A percentile compares a stretch with the other conserved stretches of the same genome.
Conservation (phyloP, 1,140 invertebrate genomes). For the Leptopilina boulardi region DNA sequence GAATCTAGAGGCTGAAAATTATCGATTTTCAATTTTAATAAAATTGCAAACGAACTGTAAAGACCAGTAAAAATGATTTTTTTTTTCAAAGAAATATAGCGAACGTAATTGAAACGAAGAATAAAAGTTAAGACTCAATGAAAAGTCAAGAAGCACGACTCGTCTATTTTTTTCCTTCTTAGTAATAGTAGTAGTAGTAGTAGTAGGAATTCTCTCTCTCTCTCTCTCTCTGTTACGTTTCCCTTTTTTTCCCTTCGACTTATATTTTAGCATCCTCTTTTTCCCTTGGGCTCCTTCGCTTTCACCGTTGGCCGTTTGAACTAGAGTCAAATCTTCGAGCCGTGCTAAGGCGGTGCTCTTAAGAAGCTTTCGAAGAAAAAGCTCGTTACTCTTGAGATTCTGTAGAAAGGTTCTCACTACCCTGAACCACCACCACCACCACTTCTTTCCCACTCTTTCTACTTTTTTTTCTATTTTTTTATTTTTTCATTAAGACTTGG, state of each 20-base stretch:
- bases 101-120: background rate
- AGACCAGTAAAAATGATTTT: background rate
- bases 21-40: conserved; percentile 10
- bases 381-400: conserved; percentile 21
- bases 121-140: conserved; percentile 7
- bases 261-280: conserved; percentile 34
- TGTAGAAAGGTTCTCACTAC: conserved; percentile 14
- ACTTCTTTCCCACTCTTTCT: too few species aligned
- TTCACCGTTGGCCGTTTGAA: conserved; percentile 31
- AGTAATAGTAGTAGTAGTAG: too few species aligned
- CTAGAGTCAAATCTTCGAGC: conserved; percentile 29
- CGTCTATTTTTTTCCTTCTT: background rate
- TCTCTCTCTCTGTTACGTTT: conserved; percentile 2
- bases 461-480: too few species aligned
- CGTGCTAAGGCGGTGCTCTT: conserved; percentile 28
- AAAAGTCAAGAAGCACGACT: conserved; percentile 11
- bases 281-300: conserved; percentile 29
- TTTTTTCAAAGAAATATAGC: background rate
- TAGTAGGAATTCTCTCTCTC: background rate
- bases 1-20: background rate
- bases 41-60: conserved; percentile 8
- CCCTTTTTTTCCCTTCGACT: conserved; percentile 33
- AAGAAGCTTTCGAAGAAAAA: conserved; percentile 33
- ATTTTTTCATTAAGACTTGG: conserved; percentile 30
- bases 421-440: background rate